Evolutionary conservation across 2,797 vertebrate species (phyloP).

Genomic region (Sebastes diaconus): DNA sequence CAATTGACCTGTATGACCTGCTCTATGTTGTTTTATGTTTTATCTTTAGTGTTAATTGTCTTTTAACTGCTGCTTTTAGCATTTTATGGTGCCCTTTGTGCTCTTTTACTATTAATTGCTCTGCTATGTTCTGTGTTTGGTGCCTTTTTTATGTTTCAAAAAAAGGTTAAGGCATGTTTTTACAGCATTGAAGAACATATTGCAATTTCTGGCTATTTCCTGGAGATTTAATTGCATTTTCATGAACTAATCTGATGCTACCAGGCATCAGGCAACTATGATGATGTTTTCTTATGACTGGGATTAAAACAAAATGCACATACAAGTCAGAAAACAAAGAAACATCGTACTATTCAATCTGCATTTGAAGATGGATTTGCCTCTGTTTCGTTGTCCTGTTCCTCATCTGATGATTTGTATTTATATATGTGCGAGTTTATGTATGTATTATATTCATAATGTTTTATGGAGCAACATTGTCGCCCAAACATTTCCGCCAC

Average conservation of each 20-base stretch:
- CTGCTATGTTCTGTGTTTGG: background rate
- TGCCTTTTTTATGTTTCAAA: background rate
- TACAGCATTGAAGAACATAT: background rate
- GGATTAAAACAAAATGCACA: background rate
- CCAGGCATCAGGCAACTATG: background rate
- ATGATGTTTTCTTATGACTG: background rate
- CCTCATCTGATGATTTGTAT: background rate
- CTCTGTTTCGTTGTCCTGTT: background rate
- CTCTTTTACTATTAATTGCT: background rate
- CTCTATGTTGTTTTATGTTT: background rate
- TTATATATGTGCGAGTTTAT: background rate
- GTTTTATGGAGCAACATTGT: background rate
- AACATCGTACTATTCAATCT: background rate
- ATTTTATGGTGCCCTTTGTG: background rate
- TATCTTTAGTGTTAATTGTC: background rate
- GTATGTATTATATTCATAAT: background rate
- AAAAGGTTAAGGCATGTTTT: background rate
- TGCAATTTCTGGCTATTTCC: background rate
- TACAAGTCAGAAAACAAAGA: background rate
- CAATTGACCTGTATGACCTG: slow-evolving; percentile 8
- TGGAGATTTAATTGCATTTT: background rate
- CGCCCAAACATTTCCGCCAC: slow-evolving; percentile 20
- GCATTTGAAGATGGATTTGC: background rate
- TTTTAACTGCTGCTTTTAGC: slow-evolving; percentile 9
- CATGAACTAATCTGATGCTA: background rate